Evolutionary conservation across 2,888 invertebrate species (phyloP).

Genomic region (Scaptomyza cyrtandrae): DNA sequence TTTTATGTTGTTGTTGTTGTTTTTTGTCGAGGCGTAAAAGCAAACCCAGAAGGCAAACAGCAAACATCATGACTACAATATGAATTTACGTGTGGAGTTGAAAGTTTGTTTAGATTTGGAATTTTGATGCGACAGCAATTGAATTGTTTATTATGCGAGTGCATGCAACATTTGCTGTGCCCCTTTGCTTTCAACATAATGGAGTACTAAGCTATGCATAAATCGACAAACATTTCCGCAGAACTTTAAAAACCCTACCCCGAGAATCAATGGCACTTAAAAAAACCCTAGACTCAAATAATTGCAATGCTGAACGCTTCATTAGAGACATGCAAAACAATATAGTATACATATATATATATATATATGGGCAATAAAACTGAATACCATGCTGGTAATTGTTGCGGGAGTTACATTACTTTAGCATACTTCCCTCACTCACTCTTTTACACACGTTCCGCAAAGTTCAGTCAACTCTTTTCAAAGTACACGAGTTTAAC

Average conservation of each 20-base stretch:
- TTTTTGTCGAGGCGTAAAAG: conserved; percentile 47
- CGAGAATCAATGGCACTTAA: conserved; percentile 37
- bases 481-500: conserved; percentile 35
- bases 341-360: not conserved
- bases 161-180: conserved; percentile 55
- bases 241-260: conserved; percentile 31
- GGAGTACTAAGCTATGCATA: conserved; percentile 39
- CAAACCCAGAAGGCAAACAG: conserved; percentile 25
- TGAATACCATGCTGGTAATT: conserved; percentile 27
- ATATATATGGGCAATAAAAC: conserved; percentile 41
- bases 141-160: conserved; percentile 66
- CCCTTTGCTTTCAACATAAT: conserved; percentile 28
- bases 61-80: conserved; percentile 38
- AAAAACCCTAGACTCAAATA: conserved; percentile 22
- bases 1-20: not conserved
- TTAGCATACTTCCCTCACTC: conserved; percentile 32
- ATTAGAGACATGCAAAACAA: conserved; percentile 73
- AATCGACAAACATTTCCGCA: conserved; percentile 60
- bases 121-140: conserved; percentile 67
- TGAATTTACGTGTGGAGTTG: conserved; percentile 43
- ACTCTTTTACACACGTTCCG: conserved; percentile 52
- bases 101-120: conserved; percentile 57
- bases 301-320: conserved; percentile 65
- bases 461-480: conserved; percentile 66
- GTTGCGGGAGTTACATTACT: conserved; percentile 5